Evolutionary conservation across 2,888 invertebrate species (phyloP), one percentile per base, ranked within the genome.

Genomic region (Catocala fraxini): DNA sequence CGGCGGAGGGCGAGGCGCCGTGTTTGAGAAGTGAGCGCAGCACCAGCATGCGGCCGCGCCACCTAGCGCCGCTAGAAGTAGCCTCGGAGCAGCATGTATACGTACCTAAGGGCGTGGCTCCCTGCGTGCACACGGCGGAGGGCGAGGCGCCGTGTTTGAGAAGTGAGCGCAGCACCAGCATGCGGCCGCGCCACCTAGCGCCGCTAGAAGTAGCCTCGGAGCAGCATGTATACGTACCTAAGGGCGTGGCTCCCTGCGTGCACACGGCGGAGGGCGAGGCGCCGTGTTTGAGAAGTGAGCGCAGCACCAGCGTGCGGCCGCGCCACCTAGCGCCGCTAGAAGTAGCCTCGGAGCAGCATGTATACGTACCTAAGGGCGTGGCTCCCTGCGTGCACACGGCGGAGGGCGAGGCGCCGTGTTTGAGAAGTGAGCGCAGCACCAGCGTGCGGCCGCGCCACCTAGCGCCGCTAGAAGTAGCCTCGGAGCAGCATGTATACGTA

Each of bases 361-460:
- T 10, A 35, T 68, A 83, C 15, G 15, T 15, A 96, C 97, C 97
- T 66, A 99, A 94, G 7, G 99, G 98, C 11, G 99, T 99, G 51
- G 99, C 99, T 25, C 99, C 99, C 93, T 99, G 99, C 82, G 98
- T 98, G 86, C 99, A 99, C 0, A 98, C 97, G 77, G 98, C 98
- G 89, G 98, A 97, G 13, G 98, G 97, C 59, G 95, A 89, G 0
- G 99, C 98, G 5, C 98, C 98, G 76, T 96, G 96, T 79, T 96
- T 96, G 49, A 99, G 94, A 11, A 98, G 91, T 45, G 98, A 93
- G 63, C 97, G 95, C 71, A 99, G 98, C 46, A 98, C 98, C 53
- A 96, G 95, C 45, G 96, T 96, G 81, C 99, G 98, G 96, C 95
- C 2, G 98, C 98, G 56, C 96, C 96, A n/a, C 97, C 97, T 90